These are phyloP conservation scores for Stichopus chloronotus DNA, from an alignment of 35 echinoderm and acorn worm species.

Conservation along the genomic window DNA sequence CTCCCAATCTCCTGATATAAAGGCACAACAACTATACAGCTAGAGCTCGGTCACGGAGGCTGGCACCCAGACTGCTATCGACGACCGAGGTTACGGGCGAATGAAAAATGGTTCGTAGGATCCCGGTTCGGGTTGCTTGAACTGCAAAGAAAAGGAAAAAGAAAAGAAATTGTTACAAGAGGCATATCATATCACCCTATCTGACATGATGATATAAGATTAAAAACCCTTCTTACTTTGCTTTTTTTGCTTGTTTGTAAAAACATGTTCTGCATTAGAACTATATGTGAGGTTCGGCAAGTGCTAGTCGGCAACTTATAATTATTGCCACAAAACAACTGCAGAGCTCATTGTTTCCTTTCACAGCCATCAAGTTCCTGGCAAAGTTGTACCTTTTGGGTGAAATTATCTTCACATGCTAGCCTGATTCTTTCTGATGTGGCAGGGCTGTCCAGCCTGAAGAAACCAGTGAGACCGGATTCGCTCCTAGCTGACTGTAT, in stretches of 20 bases:
- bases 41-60: too few relatives aligned
- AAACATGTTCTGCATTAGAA: too few relatives aligned
- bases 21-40: too few relatives aligned
- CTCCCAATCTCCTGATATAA: too few relatives aligned
- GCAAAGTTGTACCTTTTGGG: neutral
- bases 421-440: conserved; percentile 54
- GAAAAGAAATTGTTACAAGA: neutral
- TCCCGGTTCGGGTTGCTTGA: neutral
- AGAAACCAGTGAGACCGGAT: neutral
- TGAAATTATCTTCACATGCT: conserved; percentile 50
- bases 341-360: too few relatives aligned
- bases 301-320: too few relatives aligned
- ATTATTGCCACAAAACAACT: too few relatives aligned
- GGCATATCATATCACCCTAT: neutral
- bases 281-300: too few relatives aligned
- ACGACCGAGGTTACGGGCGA: neutral
- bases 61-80: too few relatives aligned
- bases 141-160: neutral
- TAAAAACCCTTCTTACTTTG: neutral
- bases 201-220: neutral
- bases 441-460: conserved; percentile 60
- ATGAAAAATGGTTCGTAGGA: neutral
- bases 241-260: too few relatives aligned
- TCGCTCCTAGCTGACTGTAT: neutral
- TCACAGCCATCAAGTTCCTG: too few relatives aligned